Conservation (phyloP, 1,140 invertebrate genomes). For the Camponotus pennsylvanicus region DNA sequence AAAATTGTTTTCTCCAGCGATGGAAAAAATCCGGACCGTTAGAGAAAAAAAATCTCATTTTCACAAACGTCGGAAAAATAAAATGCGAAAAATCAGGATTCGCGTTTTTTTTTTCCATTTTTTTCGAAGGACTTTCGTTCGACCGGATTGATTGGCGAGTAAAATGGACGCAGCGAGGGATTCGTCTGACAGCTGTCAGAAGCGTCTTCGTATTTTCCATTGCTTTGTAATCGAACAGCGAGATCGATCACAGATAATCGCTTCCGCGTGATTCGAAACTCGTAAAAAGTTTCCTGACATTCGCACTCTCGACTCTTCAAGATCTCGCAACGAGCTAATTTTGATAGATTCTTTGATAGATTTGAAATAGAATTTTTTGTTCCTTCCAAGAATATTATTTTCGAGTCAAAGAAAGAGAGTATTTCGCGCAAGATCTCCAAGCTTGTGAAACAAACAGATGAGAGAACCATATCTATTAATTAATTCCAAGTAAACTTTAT, state of each 20-base stretch:
- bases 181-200: constrained; percentile 46
- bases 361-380: too few relatives aligned
- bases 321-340: too few relatives aligned
- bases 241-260: constrained; percentile 8
- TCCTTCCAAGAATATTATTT: too few relatives aligned
- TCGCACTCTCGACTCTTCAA: not conserved
- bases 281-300: not conserved
- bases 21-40: too few relatives aligned
- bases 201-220: constrained; percentile 2
- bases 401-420: too few relatives aligned
- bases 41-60: not conserved
- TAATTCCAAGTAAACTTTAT: too few relatives aligned
- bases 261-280: not conserved
- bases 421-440: too few relatives aligned
- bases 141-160: not conserved
- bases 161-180: not conserved
- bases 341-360: too few relatives aligned
- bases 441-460: too few relatives aligned
- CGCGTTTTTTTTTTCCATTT: not conserved
- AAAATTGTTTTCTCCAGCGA: too few relatives aligned
- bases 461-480: too few relatives aligned
- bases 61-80: not conserved
- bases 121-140: not conserved
- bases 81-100: not conserved
- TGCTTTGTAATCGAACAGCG: constrained; percentile 8